These are phyloP conservation scores for Orgyia antiqua DNA, from an alignment of 2,888 invertebrate species.

Conservation along the genomic window DNA sequence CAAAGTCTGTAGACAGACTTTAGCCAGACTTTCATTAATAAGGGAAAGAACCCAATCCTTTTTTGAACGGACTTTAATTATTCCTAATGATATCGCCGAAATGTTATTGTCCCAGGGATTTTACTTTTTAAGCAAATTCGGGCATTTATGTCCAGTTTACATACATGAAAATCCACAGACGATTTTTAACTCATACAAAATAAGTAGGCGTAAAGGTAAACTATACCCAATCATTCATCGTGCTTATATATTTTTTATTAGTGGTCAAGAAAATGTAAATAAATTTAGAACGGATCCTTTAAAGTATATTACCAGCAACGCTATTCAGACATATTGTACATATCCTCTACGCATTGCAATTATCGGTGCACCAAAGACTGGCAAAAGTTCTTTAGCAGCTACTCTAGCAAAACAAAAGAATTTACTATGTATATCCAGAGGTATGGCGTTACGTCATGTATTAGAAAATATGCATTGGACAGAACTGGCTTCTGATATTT, in stretches of 20 bases:
- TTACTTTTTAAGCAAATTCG: conserved; percentile 80
- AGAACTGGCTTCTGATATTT: conserved; percentile 61
- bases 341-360: conserved; percentile 75
- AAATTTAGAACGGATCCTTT: conserved; percentile 77
- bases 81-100: conserved; percentile 75
- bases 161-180: conserved; percentile 66
- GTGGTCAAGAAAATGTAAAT: conserved; percentile 57
- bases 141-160: conserved; percentile 81
- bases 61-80: conserved; percentile 77
- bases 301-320: conserved; percentile 64
- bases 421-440: conserved; percentile 73
- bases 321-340: conserved; percentile 58
- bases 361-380: conserved; percentile 81
- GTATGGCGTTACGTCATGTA: conserved; percentile 70
- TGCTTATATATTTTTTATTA: conserved; percentile 78
- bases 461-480: conserved; percentile 71
- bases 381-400: conserved; percentile 76
- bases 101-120: conserved; percentile 76
- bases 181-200: conserved; percentile 67
- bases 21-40: conserved; percentile 41
- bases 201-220: conserved; percentile 50
- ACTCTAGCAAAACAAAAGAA: conserved; percentile 75
- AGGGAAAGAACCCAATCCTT: conserved; percentile 67
- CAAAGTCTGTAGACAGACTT: conserved; percentile 41
- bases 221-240: conserved; percentile 78